Evolutionary conservation across 2,797 vertebrate species (phyloP).

Genomic region (Amphiprion clarkii): DNA sequence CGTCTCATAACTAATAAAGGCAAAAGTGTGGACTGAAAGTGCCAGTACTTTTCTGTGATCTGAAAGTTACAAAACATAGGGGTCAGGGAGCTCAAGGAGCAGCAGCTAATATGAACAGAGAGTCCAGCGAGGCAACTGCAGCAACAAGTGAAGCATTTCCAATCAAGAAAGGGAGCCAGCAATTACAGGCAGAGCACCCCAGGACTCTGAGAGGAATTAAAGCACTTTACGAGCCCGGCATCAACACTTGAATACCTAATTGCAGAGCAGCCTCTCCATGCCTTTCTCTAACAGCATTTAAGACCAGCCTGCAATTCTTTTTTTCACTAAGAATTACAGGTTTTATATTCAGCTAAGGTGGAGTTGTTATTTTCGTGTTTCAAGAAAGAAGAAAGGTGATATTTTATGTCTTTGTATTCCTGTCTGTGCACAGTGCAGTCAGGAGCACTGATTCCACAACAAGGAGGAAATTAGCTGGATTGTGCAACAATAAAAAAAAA

Average conservation of each 20-base stretch:
- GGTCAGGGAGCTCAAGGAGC: conserved; percentile 36
- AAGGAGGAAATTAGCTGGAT: neutral
- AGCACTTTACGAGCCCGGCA: conserved; percentile 47
- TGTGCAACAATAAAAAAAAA: conserved; percentile 3
- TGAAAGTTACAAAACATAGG: conserved; percentile 1
- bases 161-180: conserved; percentile 39
- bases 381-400: neutral
- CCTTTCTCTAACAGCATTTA: conserved; percentile 19
- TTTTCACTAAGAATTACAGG: conserved; percentile 9
- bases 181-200: conserved; percentile 45
- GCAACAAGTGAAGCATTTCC: conserved; percentile 63
- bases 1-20: conserved; percentile 17
- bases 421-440: neutral
- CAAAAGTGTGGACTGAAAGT: conserved; percentile 11
- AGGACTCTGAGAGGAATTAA: conserved; percentile 35
- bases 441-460: neutral
- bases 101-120: conserved; percentile 5
- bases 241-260: conserved; percentile 45
- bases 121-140: neutral
- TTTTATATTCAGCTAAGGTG: conserved; percentile 23
- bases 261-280: neutral
- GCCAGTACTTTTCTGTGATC: neutral
- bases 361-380: conserved; percentile 27
- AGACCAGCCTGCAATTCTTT: conserved; percentile 9
- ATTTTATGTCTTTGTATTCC: neutral